A percentile compares a stretch with the other conserved stretches of the same genome.
Evolutionary conservation across 2,113 vertebrate genomes (phyloP).

Genomic region (Heteronetta atricapilla): DNA sequence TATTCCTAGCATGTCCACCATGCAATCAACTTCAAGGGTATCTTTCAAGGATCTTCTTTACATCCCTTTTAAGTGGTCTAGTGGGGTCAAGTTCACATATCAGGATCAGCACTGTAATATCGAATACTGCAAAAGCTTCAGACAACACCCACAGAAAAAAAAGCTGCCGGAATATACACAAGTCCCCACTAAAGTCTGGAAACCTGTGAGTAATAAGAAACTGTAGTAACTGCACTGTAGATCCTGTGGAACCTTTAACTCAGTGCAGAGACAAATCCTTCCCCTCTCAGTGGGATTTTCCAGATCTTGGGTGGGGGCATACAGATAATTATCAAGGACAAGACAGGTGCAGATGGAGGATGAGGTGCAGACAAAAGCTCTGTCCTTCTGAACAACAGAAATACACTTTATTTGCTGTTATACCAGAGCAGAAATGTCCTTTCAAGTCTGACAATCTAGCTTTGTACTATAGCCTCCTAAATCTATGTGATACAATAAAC

Average conservation of each 20-base stretch:
- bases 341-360: neutral
- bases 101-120: neutral
- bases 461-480: neutral
- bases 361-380: neutral
- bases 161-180: neutral
- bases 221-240: neutral
- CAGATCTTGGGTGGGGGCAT: neutral
- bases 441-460: neutral
- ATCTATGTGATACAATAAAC: neutral
- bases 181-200: neutral
- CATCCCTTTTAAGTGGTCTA: neutral
- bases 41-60: neutral
- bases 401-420: neutral
- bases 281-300: neutral
- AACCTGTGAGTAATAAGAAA: neutral
- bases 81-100: fast-evolving
- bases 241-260: neutral
- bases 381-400: neutral
- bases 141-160: neutral
- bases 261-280: neutral
- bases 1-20: neutral
- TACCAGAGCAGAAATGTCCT: neutral
- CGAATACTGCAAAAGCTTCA: neutral
- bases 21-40: neutral
- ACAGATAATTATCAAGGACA: neutral